Evolutionary conservation across 2,888 invertebrate species (phyloP), one percentile per base, ranked within the genome.

Genomic region (Drosophila pseudotalamancana): DNA sequence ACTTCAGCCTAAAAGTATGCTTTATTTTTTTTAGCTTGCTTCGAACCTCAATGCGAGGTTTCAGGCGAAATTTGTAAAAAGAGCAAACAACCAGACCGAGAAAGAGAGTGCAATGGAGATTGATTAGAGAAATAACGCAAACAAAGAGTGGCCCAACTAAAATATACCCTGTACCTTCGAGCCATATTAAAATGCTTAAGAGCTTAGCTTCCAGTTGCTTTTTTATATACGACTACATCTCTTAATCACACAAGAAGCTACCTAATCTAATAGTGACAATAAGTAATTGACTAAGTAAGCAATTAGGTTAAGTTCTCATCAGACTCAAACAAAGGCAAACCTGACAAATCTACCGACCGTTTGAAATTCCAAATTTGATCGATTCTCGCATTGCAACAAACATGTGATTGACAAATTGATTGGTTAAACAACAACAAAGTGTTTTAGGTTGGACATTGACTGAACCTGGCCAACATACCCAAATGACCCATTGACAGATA

Each of bases 401-500:
- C 45, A 64, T 64, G 57, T 82, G 81, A 87, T 84, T 81, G 87
- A 81, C 87, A 87, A 81, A 84, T 83, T 77, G 62, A 62, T 71
- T 68, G 60, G 14, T 35, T 34, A 40, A 59, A 25, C 45, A 40
- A 53, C 45, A 48, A 42, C 34, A 57, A 63, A 77, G 54, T 65
- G 59, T 55, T 87, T 64, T 77, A 70, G 81, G 70, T 54, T 81
- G 59, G 48, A 54, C 70, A 55, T 57, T 46, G 42, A 64, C 42
- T 46, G 31, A 54, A 53, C 14, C 40, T 45, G 42, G 31, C 12
- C 39, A 75, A 68, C 78, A n/a, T n/a, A n/a, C n/a, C n/a, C n/a
- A 75, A 82, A 63, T 86, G 80, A 77, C 60, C 68, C 64, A 66
- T 35, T 34, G 84, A 86, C 63, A 59, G 86, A 61, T 35, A 59